Evolutionary conservation across 2,113 vertebrate genomes (phyloP), one percentile per base, ranked within the genome.

Genomic region (Patagioenas fasciata): DNA sequence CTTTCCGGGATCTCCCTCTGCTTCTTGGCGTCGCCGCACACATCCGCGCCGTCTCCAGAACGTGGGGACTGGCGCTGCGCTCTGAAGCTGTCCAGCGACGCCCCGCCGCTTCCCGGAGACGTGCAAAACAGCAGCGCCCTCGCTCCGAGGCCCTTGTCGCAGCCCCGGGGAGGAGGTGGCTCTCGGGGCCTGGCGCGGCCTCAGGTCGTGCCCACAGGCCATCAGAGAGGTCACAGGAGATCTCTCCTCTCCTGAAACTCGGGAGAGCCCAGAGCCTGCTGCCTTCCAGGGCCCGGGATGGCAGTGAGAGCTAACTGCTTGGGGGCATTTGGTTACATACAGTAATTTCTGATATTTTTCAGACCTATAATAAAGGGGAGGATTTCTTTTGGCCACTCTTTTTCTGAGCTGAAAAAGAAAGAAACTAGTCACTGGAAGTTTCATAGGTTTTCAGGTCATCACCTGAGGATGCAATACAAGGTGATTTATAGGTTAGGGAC

Each of bases 21-120:
- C 42, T 42, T 42, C 42, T 42, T 42, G 42, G 42, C 42, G 42
- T 42, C 15, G 51, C 71, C 3, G 91, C 96, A 95, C 96, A 94
- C 96, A 79, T 94, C 66, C 80, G 74, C 88, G 83, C 94, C 38
- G 94, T 31, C 86, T 94, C 85, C 91, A 82, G 88, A 97, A 96
- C 94, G 93, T 88, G 78, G 84, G 90, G 65, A 81, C 84, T 88
- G 91, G 42, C 25, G 65, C 78, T 81, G 81, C 85, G 48, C 69
- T 75, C 18, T 44, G 85, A 82, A 51, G 50, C 3, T 44, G 77
- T 56, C 85, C 28, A 29, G 88, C 28, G 19, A 56, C 71, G 42
- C 74, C 19, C 18, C 44, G 77, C 83, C 47, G 36, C 69, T 64
- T 18, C n/a, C 25, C 65, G n/a, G 42, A 69, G 51, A 42, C 32